Conservation (phyloP, 2,888 invertebrate genomes). For the Polydesmus complanatus region DNA sequence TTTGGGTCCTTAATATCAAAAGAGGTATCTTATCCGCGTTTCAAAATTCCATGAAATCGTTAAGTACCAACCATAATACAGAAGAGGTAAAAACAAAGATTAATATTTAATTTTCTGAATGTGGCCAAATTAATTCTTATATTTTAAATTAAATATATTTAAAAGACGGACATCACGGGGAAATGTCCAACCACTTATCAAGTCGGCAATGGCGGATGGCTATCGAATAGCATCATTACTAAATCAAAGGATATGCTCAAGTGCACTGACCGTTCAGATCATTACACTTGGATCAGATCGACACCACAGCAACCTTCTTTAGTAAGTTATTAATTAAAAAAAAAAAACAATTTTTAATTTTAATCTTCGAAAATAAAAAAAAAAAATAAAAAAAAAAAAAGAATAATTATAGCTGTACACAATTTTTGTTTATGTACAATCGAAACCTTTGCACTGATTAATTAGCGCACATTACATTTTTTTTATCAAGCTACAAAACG, state of each 20-base stretch:
- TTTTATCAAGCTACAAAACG: too few relatives aligned
- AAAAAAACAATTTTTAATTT: background rate
- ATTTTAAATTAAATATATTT: slow-evolving; percentile 6
- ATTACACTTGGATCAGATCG: slow-evolving; percentile 25
- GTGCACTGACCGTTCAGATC: slow-evolving; percentile 26
- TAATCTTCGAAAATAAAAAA: background rate
- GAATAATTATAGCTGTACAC: too few relatives aligned
- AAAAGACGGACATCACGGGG: slow-evolving; percentile 31
- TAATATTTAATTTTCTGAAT: background rate
- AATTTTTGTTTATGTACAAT: too few relatives aligned
- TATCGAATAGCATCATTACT: slow-evolving; percentile 23
- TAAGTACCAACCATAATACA: slow-evolving; percentile 59
- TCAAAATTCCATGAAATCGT: slow-evolving; percentile 76
- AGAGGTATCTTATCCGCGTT: slow-evolving; percentile 69
- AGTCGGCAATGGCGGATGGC: slow-evolving; percentile 22
- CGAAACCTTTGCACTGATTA: too few relatives aligned
- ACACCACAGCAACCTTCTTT: slow-evolving; percentile 25
- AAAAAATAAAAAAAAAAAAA: too few relatives aligned
- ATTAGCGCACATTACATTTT: too few relatives aligned
- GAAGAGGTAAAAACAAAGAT: slow-evolving; percentile 55
- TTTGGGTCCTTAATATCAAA: slow-evolving; percentile 80
- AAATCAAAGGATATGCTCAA: slow-evolving; percentile 29
- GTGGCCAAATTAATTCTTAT: background rate
- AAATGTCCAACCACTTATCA: slow-evolving; percentile 29
- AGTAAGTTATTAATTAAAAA: slow-evolving; percentile 14